Base-by-base conservation (phyloP, 2,888 invertebrate species). In the Lepidochrysops patricia region DNA sequence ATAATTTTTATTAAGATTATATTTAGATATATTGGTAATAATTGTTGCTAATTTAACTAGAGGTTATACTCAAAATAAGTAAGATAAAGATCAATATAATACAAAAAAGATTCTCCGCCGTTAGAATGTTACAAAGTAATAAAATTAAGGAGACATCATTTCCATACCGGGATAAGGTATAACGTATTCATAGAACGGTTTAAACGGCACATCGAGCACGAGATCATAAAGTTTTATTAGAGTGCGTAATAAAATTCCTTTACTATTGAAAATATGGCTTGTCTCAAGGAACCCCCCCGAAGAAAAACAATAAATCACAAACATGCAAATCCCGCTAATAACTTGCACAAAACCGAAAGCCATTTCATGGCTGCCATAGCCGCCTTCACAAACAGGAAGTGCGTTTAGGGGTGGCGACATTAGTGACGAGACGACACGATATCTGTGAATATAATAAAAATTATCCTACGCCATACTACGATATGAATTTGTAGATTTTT, bases 261-360 rank as follows among this genome's bases (percentile, higher is more conserved):
- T 65, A 25, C 62, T 64, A 67, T 64, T 62, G 68, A 67, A 67
- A 70, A 71, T 70, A 69, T 70, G 69, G 66, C 67, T 64, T 61
- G 68, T 68, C 66, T 68, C 64, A 67, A 67, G 67, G 63, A 62
- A 63, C 62, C 69, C 70, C 70, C 66, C 62, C 64, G 62, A 63
- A 66, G 69, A 68, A 68, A 81, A 79, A 83, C 84, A 82, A 87
- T 86, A 88, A 87, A 87, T 86, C 86, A 86, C 73, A 85, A 85
- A 84, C 83, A 88, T 88, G 87, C 85, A 88, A 87, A 88, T 88
- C 87, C 80, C 71, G 79, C 84, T 87, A 87, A 87, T 87, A 87
- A 87, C 83, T 82, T 87, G 86, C 87, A 86, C 83, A 87, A 87
- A 86, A 87, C 87, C 87, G 84, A 87, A 86, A 86, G 80, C 86